phyloP scores from a whole-genome alignment of 1,140 invertebrate species.

The Bursaphelenchus mucronatus region DNA sequence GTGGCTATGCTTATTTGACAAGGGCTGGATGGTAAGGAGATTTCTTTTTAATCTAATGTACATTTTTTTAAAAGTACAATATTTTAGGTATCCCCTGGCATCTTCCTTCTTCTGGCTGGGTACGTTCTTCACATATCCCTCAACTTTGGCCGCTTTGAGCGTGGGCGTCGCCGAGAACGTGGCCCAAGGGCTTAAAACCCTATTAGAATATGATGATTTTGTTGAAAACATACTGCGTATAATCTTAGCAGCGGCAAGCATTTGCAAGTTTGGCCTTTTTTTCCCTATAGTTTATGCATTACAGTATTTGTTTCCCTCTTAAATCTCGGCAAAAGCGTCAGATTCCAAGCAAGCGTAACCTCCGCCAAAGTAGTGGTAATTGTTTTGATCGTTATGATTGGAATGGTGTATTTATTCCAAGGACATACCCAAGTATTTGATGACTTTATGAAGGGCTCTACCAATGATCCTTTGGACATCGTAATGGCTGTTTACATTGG shows the following conservation, averaged over 20 bases:
- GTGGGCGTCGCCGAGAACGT: too few species aligned
- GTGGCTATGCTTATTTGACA: constrained; percentile 25
- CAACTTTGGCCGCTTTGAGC: too few species aligned
- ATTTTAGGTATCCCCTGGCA: not conserved
- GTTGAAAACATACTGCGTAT: too few species aligned
- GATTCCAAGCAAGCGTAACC: constrained; percentile 27
- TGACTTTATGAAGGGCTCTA: constrained; percentile 11
- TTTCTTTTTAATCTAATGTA: not conserved
- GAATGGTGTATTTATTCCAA: constrained; percentile 3
- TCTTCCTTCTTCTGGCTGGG: constrained; percentile 21
- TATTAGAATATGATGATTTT: too few species aligned
- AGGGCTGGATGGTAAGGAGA: constrained; percentile 14
- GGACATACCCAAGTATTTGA: constrained; percentile 14
- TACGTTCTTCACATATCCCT: constrained; percentile 18
- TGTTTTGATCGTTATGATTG: constrained; percentile 16
- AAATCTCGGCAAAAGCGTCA: not conserved
- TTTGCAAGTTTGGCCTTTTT: too few species aligned
- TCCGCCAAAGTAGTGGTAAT: constrained; percentile 18
- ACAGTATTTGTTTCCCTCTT: too few species aligned
- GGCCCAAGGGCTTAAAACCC: too few species aligned
- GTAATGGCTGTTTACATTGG: constrained; percentile 26
- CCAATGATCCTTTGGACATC: constrained; percentile 22
- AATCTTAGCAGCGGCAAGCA: too few species aligned
- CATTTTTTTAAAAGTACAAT: not conserved
- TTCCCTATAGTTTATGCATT: too few species aligned